These are phyloP conservation scores for Corapipo altera DNA, from an alignment of 2,113 vertebrate species.

Conservation along the genomic window DNA sequence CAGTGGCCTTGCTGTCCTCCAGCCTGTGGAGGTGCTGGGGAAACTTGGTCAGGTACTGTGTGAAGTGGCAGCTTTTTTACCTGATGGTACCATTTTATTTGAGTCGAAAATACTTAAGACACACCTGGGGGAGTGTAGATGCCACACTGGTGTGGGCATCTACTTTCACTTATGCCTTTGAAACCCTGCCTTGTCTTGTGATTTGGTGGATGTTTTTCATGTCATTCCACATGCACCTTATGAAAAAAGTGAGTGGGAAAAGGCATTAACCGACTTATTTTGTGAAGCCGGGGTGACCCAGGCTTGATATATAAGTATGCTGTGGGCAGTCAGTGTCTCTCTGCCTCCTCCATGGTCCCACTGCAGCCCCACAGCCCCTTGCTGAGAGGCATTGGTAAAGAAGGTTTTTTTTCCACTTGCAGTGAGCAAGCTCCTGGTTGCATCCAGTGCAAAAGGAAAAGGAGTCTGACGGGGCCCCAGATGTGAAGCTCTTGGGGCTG, in stretches of 20 bases:
- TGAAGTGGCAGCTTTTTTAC: background rate
- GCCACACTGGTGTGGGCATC: no score
- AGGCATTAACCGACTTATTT: background rate
- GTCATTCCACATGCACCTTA: fast-evolving
- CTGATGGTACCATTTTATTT: background rate
- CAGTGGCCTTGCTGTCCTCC: background rate
- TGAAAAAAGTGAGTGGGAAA: background rate
- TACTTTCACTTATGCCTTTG: background rate
- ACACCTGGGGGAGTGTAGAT: background rate
- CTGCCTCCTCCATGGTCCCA: background rate
- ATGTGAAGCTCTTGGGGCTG: background rate
- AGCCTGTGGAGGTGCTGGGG: background rate
- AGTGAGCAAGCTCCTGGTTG: background rate
- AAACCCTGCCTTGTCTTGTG: background rate
- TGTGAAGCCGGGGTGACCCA: background rate
- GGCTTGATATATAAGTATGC: fast-evolving
- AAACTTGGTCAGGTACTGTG: background rate
- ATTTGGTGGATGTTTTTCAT: fast-evolving
- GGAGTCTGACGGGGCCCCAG: background rate
- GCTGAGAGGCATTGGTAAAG: background rate
- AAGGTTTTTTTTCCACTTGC: background rate
- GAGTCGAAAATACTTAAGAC: background rate
- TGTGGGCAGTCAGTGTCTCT: background rate
- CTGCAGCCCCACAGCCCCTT: fast-evolving
- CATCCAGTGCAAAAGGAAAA: background rate